A percentile compares a stretch with the other conserved stretches of the same genome.
These are phyloP conservation scores for Xylota segnis DNA, from an alignment of 2,888 invertebrate genomes.

Conservation along the genomic window DNA sequence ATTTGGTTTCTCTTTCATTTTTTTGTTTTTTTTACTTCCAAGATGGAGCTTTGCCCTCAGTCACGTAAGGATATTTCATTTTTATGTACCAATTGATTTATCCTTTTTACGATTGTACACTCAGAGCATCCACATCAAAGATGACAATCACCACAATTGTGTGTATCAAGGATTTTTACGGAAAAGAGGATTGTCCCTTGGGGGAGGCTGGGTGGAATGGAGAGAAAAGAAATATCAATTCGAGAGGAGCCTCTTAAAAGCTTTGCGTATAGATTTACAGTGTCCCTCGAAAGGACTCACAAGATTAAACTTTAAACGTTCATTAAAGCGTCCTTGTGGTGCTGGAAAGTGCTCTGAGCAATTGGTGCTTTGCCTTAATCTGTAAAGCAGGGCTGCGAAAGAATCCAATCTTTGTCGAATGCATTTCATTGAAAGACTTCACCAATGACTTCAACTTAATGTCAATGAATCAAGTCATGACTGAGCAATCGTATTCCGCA, in stretches of 20 bases:
- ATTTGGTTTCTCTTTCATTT: slow-evolving; percentile 1
- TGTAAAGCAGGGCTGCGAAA: no score
- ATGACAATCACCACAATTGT: slow-evolving; percentile 73
- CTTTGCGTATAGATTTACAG: slow-evolving; percentile 20
- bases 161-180: slow-evolving; percentile 48
- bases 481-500: no score
- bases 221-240: slow-evolving; percentile 1
- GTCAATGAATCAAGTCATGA: no score
- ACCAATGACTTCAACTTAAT: no score
- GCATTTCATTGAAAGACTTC: no score
- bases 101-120: slow-evolving; percentile 51
- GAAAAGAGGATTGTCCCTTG: slow-evolving; percentile 34
- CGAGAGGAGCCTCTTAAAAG: slow-evolving; percentile 1
- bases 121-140: slow-evolving; percentile 56
- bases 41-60: slow-evolving; percentile 26
- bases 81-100: slow-evolving; percentile 70
- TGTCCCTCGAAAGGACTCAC: not conserved
- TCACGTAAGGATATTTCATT: slow-evolving; percentile 69
- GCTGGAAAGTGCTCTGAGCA: no score
- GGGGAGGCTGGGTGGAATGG: not conserved
- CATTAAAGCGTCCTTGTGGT: no score
- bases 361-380: no score
- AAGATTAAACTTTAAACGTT: no score
- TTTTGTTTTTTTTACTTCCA: not conserved
- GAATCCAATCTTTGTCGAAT: no score